Evolutionary conservation across 2,797 vertebrate species (phyloP), one percentile per base, ranked within the genome.

Genomic region (Sphenodon punctatus): DNA sequence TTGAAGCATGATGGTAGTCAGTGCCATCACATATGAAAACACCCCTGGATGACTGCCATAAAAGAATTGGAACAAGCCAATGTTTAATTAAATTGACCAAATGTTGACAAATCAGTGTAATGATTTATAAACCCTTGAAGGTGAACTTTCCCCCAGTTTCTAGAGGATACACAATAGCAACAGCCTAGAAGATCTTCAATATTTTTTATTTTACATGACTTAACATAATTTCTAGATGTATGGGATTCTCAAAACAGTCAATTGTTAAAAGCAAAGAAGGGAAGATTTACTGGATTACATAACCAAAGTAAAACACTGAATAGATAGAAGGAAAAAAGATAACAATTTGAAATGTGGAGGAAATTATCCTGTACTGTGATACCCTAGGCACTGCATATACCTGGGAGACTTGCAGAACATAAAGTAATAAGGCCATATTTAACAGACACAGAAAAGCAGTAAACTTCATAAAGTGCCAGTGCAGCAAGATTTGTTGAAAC

Each of bases 361-460:
- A n/a, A 5, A 42, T 1, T 16, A 5, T 36, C 4, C 22, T 49
- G 4, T 25, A 8, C 39, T n/a, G 45, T 55, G 75, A 3, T 38
- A 69, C 58, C 78, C 6, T 2, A 46, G 4, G 49, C 48, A 19
- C 10, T 2, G 2, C 41, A 27, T 67, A 45, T 79, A 81, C 15
- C 73, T 10, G 5, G n/a, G 0, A 64, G 1, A 25, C 7, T 56
- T 60, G 16, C 38, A 27, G 7, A 66, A 46, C 45, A 59, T 10
- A 5, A 30, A 32, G 60, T 1, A 12, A 67, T 8, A 2, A 48
- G 78, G 69, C 0, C 2, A 43, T 5, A 32, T 74, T 78, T 80
- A 30, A n/a, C 20, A 30, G 0, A 34, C 4, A 12, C 3, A 2
- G 16, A 55, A 27, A 38, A 43, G 42, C 0, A 65, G 2, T 23